Evolutionary conservation across 1,140 invertebrate genomes (phyloP), one percentile per base, ranked within the genome.

Genomic region (Dryas iulia): DNA sequence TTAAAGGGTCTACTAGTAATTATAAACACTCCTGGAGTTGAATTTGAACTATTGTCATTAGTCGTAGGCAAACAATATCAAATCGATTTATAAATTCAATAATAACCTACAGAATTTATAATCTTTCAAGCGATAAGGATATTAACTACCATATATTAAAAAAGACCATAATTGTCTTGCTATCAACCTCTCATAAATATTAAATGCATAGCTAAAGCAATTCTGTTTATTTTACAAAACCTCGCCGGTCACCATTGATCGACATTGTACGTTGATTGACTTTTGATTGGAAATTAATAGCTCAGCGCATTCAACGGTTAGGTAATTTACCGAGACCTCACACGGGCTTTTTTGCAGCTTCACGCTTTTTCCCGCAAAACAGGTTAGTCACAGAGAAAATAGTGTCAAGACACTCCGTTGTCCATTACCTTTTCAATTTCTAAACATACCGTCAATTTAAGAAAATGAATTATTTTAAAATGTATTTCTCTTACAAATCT

Each of bases 271-370:
- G 25, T 64, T 64, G 62, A 64, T 64, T 64, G 62, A 57, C 62
- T 64, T 64, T 64, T 64, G 53, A 64, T 64, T 64, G 62, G 30
- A 64, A 56, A 64, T 57, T 64, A 64, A 64, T 57, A 64, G 62
- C 52, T n/a, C 21, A 31, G n/a, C 24, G 35, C 14, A 33, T 61
- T 52, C 33, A 26, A 61, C 12, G 53, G 24, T 24, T 12, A 56
- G 53, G 23, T 56, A 21, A 56, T 14, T 56, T 56, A n/a, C 25
- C 24, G 3, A 26, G 24, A 23, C 23, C 3, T 52, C 11, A 21
- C 24, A n/a, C 25, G 39, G 39, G 2, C 11, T n/a, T 56, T 56
- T 56, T n/a, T n/a, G n/a, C n/a, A n/a, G n/a, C n/a, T n/a, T n/a
- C n/a, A n/a, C n/a, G n/a, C n/a, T n/a, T n/a, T n/a, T n/a, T n/a